Conservation (phyloP, 2,797 vertebrate genomes). For the Cossypha niveicapilla region DNA sequence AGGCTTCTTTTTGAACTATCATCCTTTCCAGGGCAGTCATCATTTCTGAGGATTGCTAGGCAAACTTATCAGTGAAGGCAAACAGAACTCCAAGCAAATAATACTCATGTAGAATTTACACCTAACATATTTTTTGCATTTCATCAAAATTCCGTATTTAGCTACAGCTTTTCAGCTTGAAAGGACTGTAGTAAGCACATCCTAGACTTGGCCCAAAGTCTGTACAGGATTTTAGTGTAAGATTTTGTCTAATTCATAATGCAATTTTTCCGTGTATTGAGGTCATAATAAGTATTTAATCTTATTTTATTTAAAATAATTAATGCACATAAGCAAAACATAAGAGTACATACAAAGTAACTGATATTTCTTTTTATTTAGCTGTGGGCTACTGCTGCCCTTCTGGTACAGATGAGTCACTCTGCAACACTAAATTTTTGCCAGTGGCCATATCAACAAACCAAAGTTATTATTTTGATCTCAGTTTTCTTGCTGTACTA, state of each 20-base stretch:
- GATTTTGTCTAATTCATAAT: neutral
- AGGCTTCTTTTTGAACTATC: neutral
- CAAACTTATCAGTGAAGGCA: neutral
- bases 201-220: neutral
- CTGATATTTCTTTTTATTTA: neutral
- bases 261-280: neutral
- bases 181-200: neutral
- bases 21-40: neutral
- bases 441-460: slow-evolving; percentile 77
- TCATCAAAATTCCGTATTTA: neutral
- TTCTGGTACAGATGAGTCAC: slow-evolving; percentile 79
- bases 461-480: slow-evolving; percentile 76
- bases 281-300: neutral
- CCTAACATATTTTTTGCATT: neutral
- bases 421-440: slow-evolving; percentile 67
- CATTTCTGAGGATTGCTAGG: neutral
- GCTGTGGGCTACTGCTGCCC: slow-evolving; percentile 77
- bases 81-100: slow-evolving; percentile 28
- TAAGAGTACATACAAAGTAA: neutral
- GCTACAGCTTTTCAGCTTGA: neutral
- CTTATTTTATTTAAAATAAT: neutral
- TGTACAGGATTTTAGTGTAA: neutral
- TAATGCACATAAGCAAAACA: neutral
- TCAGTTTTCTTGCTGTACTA: slow-evolving; percentile 58
- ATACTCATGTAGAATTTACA: neutral